Evolutionary conservation across 2,888 invertebrate genomes (phyloP).

Genomic region (Ochlodes sylvanus): DNA sequence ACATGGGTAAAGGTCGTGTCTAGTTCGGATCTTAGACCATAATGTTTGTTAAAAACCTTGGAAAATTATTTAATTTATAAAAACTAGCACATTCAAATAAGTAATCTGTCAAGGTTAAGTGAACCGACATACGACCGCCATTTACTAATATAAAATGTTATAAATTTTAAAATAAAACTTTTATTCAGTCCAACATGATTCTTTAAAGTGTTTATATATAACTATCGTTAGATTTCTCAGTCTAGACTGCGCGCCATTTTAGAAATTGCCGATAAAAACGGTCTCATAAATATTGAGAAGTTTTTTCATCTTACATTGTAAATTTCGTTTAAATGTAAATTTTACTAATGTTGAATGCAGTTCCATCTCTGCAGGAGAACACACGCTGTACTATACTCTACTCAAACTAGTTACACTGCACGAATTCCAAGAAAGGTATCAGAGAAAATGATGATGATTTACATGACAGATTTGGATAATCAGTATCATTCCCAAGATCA

Average conservation of each 20-base stretch:
- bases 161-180: not conserved
- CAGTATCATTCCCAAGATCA: too few species aligned
- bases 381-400: not conserved
- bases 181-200: not conserved
- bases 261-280: constrained; percentile 13
- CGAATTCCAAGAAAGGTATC: not conserved
- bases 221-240: constrained; percentile 7
- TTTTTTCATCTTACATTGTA: constrained; percentile 6
- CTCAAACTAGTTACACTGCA: not conserved
- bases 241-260: constrained; percentile 9
- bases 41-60: too few species aligned
- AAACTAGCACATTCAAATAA: too few species aligned
- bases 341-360: not conserved
- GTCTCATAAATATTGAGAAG: constrained; percentile 19
- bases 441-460: not conserved
- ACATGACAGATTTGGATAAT: too few species aligned
- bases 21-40: too few species aligned
- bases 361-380: not conserved
- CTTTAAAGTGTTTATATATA: constrained; percentile 1
- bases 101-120: too few species aligned
- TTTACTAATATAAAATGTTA: too few species aligned
- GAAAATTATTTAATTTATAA: too few species aligned
- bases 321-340: constrained; percentile 13
- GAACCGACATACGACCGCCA: too few species aligned
- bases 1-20: too few species aligned